These are phyloP conservation scores for Stenodema calcarata DNA, from an alignment of 2,888 invertebrate species.

Conservation along the genomic window DNA sequence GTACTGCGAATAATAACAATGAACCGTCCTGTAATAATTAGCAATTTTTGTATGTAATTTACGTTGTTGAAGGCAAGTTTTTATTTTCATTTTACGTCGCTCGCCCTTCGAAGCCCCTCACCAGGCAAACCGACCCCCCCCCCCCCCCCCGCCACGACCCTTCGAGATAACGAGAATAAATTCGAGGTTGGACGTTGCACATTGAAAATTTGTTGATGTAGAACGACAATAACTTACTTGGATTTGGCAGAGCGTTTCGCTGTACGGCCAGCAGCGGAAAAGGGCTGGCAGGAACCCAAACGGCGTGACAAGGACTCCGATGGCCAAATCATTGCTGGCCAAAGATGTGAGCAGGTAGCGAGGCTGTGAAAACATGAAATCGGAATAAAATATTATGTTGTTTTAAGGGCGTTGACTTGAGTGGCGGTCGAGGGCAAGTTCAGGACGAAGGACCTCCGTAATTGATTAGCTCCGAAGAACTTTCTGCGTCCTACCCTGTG, in stretches of 20 bases:
- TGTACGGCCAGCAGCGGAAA: constrained; percentile 89
- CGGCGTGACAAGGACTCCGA: constrained; percentile 84
- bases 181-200: not conserved
- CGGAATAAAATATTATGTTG: not conserved
- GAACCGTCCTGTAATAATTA: too few species aligned
- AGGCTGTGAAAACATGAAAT: constrained; percentile 70
- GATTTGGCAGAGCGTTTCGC: constrained; percentile 88
- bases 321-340: constrained; percentile 86
- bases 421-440: too few species aligned
- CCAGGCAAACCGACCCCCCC: not conserved
- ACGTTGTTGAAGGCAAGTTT: not conserved
- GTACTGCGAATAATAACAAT: too few species aligned
- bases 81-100: too few species aligned
- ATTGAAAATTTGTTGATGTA: not conserved
- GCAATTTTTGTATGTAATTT: not conserved
- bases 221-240: constrained; percentile 69
- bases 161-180: not conserved
- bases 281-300: constrained; percentile 84
- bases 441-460: too few species aligned
- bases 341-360: constrained; percentile 85
- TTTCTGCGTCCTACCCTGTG: too few species aligned
- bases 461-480: too few species aligned
- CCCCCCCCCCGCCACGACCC: too few species aligned
- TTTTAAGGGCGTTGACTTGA: too few species aligned
- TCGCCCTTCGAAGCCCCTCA: too few species aligned